Conservation (phyloP, 2,888 invertebrate species). For the Drosophila pullipes region DNA sequence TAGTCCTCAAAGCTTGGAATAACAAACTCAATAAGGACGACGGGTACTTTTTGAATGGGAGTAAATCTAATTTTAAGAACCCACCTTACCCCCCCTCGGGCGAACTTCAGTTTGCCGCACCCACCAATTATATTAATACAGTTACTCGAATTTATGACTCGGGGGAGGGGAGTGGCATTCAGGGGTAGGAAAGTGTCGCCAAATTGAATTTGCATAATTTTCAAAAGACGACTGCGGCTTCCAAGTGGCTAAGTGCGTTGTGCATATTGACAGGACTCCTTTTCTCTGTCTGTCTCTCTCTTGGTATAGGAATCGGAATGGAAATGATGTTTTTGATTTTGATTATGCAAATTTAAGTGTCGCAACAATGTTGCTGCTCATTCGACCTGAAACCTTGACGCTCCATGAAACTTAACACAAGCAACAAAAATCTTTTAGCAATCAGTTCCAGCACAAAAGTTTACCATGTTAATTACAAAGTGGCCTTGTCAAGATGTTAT, state of each 20-base stretch:
- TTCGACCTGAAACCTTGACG: conserved; percentile 64
- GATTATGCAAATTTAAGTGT: conserved; percentile 84
- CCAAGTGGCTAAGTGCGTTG: conserved; percentile 72
- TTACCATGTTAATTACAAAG: conserved; percentile 65
- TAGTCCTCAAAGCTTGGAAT: conserved; percentile 26
- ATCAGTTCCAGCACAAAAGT: conserved; percentile 42
- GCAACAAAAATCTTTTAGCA: conserved; percentile 24
- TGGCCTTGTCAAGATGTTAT: conserved; percentile 19
- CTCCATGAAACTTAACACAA: conserved; percentile 37
- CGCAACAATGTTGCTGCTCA: conserved; percentile 78
- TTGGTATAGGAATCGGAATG: conserved; percentile 42
- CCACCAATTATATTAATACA: conserved; percentile 80
- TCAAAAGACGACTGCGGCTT: conserved; percentile 74
- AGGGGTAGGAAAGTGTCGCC: conserved; percentile 59
- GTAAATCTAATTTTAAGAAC: conserved; percentile 77
- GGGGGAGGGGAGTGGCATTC: conserved; percentile 10
- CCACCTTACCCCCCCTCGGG: background rate
- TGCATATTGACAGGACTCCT: conserved; percentile 67
- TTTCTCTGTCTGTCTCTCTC: background rate
- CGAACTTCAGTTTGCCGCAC: conserved; percentile 23
- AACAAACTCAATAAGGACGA: background rate
- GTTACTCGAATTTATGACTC: conserved; percentile 79
- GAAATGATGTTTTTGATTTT: conserved; percentile 83
- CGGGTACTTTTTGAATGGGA: conserved; percentile 31
- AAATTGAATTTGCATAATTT: conserved; percentile 82